A percentile compares a stretch with the other conserved stretches of the same genome.
These are phyloP conservation scores for Spialia ferax DNA, from an alignment of 2,888 invertebrate genomes.

Conservation along the genomic window DNA sequence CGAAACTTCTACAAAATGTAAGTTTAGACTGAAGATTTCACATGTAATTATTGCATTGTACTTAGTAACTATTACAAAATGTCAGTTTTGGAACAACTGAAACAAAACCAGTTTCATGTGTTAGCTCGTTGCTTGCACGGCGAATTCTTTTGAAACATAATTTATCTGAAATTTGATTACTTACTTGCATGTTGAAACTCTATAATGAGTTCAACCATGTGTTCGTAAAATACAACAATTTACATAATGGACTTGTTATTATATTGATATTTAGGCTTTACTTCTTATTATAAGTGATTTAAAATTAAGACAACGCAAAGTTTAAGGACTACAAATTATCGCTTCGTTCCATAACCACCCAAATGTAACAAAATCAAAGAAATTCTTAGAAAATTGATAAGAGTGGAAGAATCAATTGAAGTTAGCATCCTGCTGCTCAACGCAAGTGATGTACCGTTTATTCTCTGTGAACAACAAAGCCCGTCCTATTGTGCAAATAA, in stretches of 20 bases:
- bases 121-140: slow-evolving; percentile 40
- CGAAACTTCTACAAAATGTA: background rate
- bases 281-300: background rate
- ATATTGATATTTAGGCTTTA: background rate
- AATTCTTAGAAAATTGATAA: slow-evolving; percentile 12
- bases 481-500: slow-evolving; percentile 61
- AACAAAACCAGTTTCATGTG: slow-evolving; percentile 42
- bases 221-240: slow-evolving; percentile 10
- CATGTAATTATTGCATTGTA: background rate
- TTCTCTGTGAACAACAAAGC: slow-evolving; percentile 54
- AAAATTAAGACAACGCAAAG: too few relatives aligned
- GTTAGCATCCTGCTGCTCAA: slow-evolving; percentile 45
- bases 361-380: slow-evolving; percentile 21
- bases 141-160: slow-evolving; percentile 22
- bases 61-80: slow-evolving; percentile 15
- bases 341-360: background rate
- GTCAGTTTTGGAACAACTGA: slow-evolving; percentile 18
- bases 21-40: background rate
- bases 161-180: slow-evolving; percentile 23
- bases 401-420: slow-evolving; percentile 45
- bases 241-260: background rate
- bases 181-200: slow-evolving; percentile 10
- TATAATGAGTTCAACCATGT: slow-evolving; percentile 52
- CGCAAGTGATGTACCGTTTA: slow-evolving; percentile 49
- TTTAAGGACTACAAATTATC: too few relatives aligned